Conservation (phyloP, 1,140 invertebrate genomes). For the Drosophila mayri region DNA sequence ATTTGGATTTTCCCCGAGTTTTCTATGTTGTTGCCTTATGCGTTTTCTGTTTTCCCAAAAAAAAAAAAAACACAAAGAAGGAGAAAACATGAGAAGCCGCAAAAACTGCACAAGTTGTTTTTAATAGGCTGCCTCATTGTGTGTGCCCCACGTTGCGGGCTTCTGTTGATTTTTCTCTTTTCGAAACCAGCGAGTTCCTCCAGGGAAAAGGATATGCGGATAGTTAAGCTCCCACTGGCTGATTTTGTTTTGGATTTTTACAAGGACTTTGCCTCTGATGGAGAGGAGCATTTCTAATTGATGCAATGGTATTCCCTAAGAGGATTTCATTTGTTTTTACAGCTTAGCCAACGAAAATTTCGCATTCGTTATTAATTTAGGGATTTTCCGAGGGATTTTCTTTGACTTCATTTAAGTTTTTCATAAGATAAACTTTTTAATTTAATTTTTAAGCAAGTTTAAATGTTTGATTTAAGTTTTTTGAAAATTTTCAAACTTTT, state of each 20-base stretch:
- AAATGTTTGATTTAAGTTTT: background rate
- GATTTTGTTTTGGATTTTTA: slow-evolving; percentile 54
- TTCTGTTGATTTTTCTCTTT: slow-evolving; percentile 71
- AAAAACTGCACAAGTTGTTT: slow-evolving; percentile 72
- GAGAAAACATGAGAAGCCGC: slow-evolving; percentile 55
- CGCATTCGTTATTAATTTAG: slow-evolving; percentile 7
- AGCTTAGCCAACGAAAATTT: slow-evolving; percentile 34
- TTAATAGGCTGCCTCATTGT: slow-evolving; percentile 69
- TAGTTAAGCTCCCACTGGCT: slow-evolving; percentile 42
- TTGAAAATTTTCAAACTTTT: background rate
- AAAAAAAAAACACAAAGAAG: slow-evolving; percentile 15
- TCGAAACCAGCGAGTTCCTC: slow-evolving; percentile 17
- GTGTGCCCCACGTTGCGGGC: slow-evolving; percentile 18
- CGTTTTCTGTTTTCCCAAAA: slow-evolving; percentile 53
- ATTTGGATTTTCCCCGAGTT: slow-evolving; percentile 35
- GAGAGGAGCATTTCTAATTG: slow-evolving; percentile 59
- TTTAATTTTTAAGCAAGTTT: background rate
- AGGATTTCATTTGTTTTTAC: slow-evolving; percentile 61
- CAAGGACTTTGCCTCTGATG: slow-evolving; percentile 25
- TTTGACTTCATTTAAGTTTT: background rate
- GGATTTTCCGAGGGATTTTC: slow-evolving; percentile 5
- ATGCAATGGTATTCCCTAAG: slow-evolving; percentile 59
- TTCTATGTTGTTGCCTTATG: slow-evolving; percentile 50
- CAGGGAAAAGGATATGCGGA: slow-evolving; percentile 17
- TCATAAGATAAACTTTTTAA: background rate